These are phyloP conservation scores for Sinocyclocheilus anshuiensis DNA, from an alignment of 2,113 vertebrate species.

Conservation along the genomic window DNA sequence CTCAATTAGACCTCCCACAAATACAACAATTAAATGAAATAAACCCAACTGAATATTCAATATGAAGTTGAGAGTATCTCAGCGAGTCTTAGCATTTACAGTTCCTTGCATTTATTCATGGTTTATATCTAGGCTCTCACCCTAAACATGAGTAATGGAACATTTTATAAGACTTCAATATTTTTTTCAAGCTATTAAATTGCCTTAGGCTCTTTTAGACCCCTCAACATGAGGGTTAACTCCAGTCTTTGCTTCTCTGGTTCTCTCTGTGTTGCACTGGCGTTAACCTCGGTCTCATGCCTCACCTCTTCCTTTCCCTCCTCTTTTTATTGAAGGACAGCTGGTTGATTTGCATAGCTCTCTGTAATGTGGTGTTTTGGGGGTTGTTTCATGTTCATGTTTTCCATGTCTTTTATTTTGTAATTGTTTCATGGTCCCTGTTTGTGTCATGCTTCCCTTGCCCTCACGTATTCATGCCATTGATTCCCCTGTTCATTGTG, in stretches of 20 bases:
- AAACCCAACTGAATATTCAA: neutral
- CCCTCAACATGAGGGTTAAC: neutral
- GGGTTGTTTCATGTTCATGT: no score
- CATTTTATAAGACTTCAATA: neutral
- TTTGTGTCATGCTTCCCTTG: no score
- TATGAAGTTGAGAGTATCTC: neutral
- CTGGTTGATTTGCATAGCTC: slow-evolving; percentile 25
- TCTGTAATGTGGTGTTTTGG: no score
- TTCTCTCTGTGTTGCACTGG: neutral
- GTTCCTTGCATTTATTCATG: neutral
- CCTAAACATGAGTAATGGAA: neutral
- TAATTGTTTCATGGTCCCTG: no score
- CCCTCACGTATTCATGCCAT: no score
- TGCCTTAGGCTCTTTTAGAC: neutral
- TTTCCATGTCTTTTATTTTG: no score
- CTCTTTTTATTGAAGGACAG: slow-evolving; percentile 28
- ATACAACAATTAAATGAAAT: neutral
- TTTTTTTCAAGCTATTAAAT: neutral
- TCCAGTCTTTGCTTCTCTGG: neutral
- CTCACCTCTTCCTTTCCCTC: neutral
- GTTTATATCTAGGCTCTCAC: slow-evolving; percentile 6
- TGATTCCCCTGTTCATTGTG: no score
- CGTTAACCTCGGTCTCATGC: neutral
- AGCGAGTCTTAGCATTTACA: neutral
- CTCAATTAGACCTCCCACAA: neutral